phyloP scores from a whole-genome alignment of 2,113 vertebrate genomes.

The Hippocampus zosterae region DNA sequence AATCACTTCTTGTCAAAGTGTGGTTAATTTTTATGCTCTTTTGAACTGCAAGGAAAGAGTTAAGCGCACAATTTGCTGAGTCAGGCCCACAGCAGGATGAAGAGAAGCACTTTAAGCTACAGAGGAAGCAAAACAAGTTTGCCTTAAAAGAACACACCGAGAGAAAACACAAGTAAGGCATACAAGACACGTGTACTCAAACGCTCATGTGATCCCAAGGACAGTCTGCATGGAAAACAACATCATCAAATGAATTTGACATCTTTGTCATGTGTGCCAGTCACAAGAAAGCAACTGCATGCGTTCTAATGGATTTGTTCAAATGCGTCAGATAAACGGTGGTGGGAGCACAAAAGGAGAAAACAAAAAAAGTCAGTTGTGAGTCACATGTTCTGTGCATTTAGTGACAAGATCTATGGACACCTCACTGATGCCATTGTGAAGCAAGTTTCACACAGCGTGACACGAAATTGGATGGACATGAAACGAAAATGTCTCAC shows the following conservation, averaged over 20 bases:
- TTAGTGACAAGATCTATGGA: too few species aligned
- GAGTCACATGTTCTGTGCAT: too few species aligned
- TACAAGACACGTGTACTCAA: not conserved
- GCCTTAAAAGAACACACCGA: not conserved
- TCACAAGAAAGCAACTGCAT: not conserved
- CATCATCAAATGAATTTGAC: not conserved
- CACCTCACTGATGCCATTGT: too few species aligned
- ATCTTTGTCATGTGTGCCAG: not conserved
- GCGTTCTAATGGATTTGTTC: not conserved
- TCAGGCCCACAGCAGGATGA: constrained; percentile 34
- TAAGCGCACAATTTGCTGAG: constrained; percentile 41
- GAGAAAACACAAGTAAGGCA: not conserved
- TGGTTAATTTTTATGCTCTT: not conserved
- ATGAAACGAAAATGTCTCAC: too few species aligned
- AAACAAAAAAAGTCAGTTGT: too few species aligned
- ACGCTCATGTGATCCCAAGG: not conserved
- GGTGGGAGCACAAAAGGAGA: too few species aligned
- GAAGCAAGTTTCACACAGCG: too few species aligned
- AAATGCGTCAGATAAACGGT: too few species aligned
- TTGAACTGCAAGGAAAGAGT: constrained; percentile 16
- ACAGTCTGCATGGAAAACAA: not conserved
- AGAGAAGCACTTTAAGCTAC: constrained; percentile 29
- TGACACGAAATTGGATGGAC: too few species aligned
- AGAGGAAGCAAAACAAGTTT: constrained; percentile 16
- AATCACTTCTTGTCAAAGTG: not conserved